phyloP scores from a whole-genome alignment of 2,888 invertebrate species.

The Lasioglossum leucozonium region DNA sequence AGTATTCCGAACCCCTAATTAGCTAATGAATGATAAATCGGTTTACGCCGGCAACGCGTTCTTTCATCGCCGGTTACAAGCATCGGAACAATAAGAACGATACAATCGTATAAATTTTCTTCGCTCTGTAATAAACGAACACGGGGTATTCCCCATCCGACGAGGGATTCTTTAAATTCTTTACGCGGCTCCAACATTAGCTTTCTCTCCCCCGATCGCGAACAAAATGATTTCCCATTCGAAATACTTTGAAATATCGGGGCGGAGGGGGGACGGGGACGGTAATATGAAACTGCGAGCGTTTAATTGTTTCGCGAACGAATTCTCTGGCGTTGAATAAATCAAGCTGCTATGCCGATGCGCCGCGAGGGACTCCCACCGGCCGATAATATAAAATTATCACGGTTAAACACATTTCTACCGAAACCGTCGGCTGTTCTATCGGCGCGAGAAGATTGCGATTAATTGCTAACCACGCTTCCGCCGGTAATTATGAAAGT shows the following conservation, averaged over 20 bases:
- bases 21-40: neutral
- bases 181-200: neutral
- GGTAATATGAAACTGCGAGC: neutral
- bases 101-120: neutral
- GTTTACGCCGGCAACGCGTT: neutral
- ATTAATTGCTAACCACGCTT: conserved; percentile 36
- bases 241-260: neutral
- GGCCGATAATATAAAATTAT: conserved; percentile 32
- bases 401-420: conserved; percentile 34
- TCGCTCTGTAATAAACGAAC: neutral
- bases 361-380: neutral
- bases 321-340: conserved; percentile 16
- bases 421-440: neutral
- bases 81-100: neutral
- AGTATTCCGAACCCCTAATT: neutral
- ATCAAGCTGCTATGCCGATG: conserved; percentile 19
- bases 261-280: neutral
- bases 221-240: neutral
- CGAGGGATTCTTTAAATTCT: neutral
- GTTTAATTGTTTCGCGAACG: conserved; percentile 47
- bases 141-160: neutral
- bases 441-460: neutral
- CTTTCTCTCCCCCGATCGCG: neutral
- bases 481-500: neutral
- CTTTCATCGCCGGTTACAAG: neutral